A percentile compares a stretch with the other conserved stretches of the same genome.
phyloP scores from a whole-genome alignment of 2,797 vertebrate species.

The Phrynocephalus guinanensis region DNA sequence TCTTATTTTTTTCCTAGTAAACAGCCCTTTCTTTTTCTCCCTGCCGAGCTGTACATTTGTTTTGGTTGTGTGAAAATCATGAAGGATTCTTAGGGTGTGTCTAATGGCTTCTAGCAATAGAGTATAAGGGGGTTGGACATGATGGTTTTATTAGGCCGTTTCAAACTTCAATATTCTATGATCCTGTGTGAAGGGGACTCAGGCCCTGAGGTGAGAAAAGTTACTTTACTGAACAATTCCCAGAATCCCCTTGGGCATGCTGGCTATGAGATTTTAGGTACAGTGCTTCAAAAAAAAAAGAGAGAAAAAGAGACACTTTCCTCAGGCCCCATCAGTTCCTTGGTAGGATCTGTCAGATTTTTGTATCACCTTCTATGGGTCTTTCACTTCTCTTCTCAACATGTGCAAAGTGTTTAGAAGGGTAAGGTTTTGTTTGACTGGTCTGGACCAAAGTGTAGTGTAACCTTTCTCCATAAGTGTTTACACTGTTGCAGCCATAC shows the following conservation, averaged over 20 bases:
- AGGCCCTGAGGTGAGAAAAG: not conserved
- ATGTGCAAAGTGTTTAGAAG: not conserved
- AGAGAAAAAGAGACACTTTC: too few species aligned
- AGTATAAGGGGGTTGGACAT: not conserved
- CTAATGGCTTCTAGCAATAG: not conserved
- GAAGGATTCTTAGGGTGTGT: constrained; percentile 5
- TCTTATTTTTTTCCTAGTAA: constrained; percentile 1
- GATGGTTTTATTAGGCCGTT: too few species aligned
- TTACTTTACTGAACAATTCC: too few species aligned
- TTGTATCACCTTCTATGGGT: not conserved
- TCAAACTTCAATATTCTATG: too few species aligned
- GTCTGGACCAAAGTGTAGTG: not conserved
- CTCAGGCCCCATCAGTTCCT: not conserved
- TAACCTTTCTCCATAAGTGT: not conserved
- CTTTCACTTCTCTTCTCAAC: not conserved
- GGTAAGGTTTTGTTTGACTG: not conserved
- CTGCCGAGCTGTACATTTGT: not conserved
- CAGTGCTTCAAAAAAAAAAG: too few species aligned
- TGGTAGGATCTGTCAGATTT: not conserved
- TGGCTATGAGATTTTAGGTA: too few species aligned
- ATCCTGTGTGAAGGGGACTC: too few species aligned
- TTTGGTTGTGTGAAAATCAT: not conserved
- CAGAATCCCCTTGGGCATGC: too few species aligned
- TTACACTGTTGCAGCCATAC: not conserved
- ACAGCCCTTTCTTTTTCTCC: not conserved